phyloP scores from a whole-genome alignment of 2,888 invertebrate species.

The Pseudolycoriella hygida region DNA sequence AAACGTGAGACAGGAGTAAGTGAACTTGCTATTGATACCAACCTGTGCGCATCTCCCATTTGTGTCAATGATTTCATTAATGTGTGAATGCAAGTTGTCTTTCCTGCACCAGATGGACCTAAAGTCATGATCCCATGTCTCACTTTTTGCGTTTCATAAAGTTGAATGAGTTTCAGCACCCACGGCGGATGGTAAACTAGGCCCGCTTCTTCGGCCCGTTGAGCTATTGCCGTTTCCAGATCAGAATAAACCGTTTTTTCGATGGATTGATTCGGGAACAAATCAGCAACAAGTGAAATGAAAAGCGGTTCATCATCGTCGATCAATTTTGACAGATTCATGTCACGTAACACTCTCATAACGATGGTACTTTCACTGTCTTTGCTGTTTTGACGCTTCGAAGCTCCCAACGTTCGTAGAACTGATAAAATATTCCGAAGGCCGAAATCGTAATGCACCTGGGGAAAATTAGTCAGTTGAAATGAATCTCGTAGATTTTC shows the following conservation, averaged over 20 bases:
- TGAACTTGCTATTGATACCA: conserved; percentile 7
- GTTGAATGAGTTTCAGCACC: conserved; percentile 86
- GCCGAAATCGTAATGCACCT: conserved; percentile 87
- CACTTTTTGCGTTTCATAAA: conserved; percentile 89
- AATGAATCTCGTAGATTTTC: background rate
- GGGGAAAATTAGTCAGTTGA: background rate
- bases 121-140: conserved; percentile 93
- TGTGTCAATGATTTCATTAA: conserved; percentile 82
- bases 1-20: too few species aligned
- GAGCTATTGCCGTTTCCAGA: conserved; percentile 70
- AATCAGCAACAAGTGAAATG: conserved; percentile 84
- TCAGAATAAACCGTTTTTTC: conserved; percentile 85
- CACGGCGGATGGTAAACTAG: conserved; percentile 87
- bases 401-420: conserved; percentile 76
- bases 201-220: conserved; percentile 63
- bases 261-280: conserved; percentile 72
- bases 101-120: conserved; percentile 89
- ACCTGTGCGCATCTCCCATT: conserved; percentile 69
- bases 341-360: conserved; percentile 91
- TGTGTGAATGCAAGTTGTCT: conserved; percentile 73
- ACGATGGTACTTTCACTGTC: conserved; percentile 92
- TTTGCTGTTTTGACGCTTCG: conserved; percentile 77
- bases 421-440: conserved; percentile 90
- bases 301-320: conserved; percentile 97
- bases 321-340: conserved; percentile 93